A percentile compares a stretch with the other conserved stretches of the same genome.
Conservation (phyloP, 2,888 invertebrate genomes). For the Leistus spinibarbis region DNA sequence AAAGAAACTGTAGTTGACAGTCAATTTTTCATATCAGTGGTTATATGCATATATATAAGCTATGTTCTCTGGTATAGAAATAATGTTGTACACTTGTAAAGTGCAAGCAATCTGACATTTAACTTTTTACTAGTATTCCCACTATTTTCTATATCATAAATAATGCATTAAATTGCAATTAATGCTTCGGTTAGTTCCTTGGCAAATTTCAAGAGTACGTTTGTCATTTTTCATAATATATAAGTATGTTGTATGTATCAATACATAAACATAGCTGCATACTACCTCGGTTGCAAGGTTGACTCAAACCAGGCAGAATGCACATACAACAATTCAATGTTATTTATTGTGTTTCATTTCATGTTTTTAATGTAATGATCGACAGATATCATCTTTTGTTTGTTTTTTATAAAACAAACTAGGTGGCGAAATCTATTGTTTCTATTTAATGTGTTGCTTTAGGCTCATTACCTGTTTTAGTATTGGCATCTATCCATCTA, state of each 20-base stretch:
- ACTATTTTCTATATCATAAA: conserved; percentile 36
- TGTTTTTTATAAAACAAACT: background rate
- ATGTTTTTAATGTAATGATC: background rate
- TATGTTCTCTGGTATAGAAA: background rate
- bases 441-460: no score
- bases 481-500: background rate
- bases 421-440: background rate
- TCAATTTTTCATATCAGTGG: background rate
- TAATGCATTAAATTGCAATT: conserved; percentile 36
- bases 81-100: background rate
- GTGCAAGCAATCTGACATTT: conserved; percentile 25
- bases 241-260: background rate
- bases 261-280: conserved; percentile 17
- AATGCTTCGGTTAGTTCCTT: conserved; percentile 28
- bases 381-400: background rate
- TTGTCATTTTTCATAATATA: conserved; percentile 33
- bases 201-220: conserved; percentile 32
- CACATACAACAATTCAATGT: background rate
- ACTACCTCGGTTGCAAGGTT: conserved; percentile 15
- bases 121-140: conserved; percentile 28
- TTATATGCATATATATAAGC: background rate
- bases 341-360: background rate
- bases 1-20: background rate
- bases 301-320: background rate
- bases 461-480: background rate